Percentiles rank a stretch among this genome's conserved stretches.
Conservation (phyloP, 2,888 invertebrate species). For the Zaprionus lineosus region DNA sequence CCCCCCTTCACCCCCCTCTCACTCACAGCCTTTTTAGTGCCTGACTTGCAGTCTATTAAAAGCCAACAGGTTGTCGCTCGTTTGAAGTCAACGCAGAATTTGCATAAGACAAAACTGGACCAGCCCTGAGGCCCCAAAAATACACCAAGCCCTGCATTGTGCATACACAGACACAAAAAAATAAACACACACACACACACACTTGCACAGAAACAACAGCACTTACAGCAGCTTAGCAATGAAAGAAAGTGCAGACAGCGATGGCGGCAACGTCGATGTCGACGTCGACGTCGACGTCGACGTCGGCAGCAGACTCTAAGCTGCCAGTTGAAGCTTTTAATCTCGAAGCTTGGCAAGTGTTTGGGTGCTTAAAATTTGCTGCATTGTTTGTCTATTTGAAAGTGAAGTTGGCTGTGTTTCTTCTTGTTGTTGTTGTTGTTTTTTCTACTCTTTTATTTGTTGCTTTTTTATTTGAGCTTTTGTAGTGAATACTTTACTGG, state of each 20-base stretch:
- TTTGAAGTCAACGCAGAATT: constrained; percentile 27
- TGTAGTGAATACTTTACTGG: no score
- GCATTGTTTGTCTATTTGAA: no score
- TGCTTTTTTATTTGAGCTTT: no score
- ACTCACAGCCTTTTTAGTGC: not conserved
- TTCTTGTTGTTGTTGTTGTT: no score
- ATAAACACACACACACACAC: not conserved
- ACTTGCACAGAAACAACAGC: not conserved
- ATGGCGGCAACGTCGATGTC: no score
- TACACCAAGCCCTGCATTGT: constrained; percentile 16
- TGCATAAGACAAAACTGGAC: constrained; percentile 41
- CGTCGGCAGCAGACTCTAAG: not conserved
- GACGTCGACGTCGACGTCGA: no score
- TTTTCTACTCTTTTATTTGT: no score
- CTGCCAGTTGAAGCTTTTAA: constrained; percentile 21
- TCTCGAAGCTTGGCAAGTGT: constrained; percentile 30
- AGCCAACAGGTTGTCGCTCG: constrained; percentile 36
- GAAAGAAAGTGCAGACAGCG: constrained; percentile 15
- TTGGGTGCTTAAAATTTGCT: no score
- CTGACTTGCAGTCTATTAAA: not conserved
- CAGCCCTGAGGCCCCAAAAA: constrained; percentile 33
- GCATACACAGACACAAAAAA: not conserved
- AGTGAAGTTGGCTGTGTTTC: no score
- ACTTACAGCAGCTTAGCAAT: no score
- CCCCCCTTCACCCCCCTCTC: not conserved